A percentile compares a stretch with the other conserved stretches of the same genome.
Evolutionary conservation across 2,797 vertebrate species (phyloP).

Genomic region (Acrossocheilus wenchowensis): DNA sequence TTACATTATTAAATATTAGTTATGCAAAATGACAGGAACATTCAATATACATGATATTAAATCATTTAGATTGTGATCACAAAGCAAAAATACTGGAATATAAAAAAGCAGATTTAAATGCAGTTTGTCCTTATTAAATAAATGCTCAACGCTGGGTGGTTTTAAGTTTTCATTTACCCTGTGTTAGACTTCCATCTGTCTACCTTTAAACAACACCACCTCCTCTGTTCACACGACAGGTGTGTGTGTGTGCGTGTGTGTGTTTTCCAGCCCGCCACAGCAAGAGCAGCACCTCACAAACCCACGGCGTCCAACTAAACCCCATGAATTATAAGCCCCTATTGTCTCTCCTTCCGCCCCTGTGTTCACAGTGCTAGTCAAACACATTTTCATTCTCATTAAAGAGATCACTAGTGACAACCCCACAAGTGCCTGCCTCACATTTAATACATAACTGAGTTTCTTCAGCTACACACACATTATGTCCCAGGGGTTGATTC

Average conservation of each 20-base stretch:
- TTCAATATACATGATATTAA: neutral
- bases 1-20: neutral
- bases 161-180: conserved; percentile 64
- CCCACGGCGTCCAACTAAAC: conserved; percentile 29
- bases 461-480: neutral
- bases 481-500: neutral
- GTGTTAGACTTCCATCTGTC: conserved; percentile 68
- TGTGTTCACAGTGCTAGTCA: neutral
- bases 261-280: conserved; percentile 15
- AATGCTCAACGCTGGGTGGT: conserved; percentile 49
- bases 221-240: conserved; percentile 52
- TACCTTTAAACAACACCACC: conserved; percentile 56
- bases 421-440: neutral
- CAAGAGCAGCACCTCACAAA: conserved; percentile 21
- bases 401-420: conserved; percentile 7
- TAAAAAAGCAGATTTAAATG: conserved; percentile 6
- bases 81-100: neutral
- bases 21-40: neutral
- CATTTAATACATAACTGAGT: neutral
- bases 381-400: conserved; percentile 7
- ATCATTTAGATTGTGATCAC: neutral
- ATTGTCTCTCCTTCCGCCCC: conserved; percentile 28
- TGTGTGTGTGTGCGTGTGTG: conserved; percentile 9
- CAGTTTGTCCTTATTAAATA: conserved; percentile 44
- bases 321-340: conserved; percentile 19